Evolutionary conservation across 2,113 vertebrate species (phyloP).

Genomic region (Vombatus ursinus): DNA sequence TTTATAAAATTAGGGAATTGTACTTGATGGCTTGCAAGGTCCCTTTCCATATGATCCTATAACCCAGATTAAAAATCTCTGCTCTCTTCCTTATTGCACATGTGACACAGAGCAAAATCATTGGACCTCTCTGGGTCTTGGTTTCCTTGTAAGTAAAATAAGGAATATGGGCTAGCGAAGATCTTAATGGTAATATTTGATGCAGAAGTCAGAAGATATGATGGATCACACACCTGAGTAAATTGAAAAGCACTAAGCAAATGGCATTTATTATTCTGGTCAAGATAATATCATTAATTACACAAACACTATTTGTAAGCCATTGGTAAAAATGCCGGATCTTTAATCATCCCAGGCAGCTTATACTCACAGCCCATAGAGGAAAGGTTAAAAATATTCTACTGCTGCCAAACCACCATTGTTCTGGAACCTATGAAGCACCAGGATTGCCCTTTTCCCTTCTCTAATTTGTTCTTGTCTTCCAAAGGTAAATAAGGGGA

Average conservation of each 20-base stretch:
- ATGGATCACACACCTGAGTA: not conserved
- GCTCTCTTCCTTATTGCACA: not conserved
- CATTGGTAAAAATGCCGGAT: not conserved
- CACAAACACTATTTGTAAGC: not conserved
- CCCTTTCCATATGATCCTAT: not conserved
- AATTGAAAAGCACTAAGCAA: not conserved
- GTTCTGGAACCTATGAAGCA: not conserved
- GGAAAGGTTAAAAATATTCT: not conserved
- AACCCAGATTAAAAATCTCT: not conserved
- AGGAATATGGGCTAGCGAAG: not conserved
- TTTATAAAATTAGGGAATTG: too few species aligned
- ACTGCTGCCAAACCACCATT: not conserved
- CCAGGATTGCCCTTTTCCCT: not conserved
- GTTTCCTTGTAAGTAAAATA: not conserved
- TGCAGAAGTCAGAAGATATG: not conserved
- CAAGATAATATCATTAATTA: not conserved
- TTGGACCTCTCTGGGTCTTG: not conserved
- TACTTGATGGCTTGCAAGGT: not conserved
- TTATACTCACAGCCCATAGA: not conserved
- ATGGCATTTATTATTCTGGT: not conserved
- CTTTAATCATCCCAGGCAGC: not conserved
- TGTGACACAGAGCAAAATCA: not conserved
- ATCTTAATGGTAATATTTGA: not conserved
- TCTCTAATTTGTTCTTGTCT: slow-evolving; percentile 19
- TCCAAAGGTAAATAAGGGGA: not conserved